phyloP scores from a whole-genome alignment of 1,140 invertebrate species.

The Steinernema feltiae region DNA sequence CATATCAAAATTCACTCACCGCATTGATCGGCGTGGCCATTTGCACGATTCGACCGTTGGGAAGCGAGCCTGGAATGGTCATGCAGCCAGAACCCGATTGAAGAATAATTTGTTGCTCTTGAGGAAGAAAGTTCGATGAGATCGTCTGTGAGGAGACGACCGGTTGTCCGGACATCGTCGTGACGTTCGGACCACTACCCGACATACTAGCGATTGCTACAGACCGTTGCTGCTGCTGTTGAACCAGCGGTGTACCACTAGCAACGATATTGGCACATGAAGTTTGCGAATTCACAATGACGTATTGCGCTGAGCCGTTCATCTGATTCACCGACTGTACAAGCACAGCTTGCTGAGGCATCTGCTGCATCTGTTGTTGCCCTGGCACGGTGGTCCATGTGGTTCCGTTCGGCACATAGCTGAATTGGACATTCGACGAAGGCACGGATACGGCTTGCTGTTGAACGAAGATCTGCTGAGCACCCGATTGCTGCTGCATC shows the following conservation, averaged over 20 bases:
- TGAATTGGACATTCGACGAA: not conserved
- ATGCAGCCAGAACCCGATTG: not conserved
- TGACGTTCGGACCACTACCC: not conserved
- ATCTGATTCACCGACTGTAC: not conserved
- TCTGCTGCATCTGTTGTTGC: not conserved
- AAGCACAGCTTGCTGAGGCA: constrained; percentile 1
- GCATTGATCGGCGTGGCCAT: not conserved
- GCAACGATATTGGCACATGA: not conserved
- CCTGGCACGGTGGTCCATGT: not conserved
- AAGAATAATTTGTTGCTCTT: not conserved
- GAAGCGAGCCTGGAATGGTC: not conserved
- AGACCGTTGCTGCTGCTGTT: not conserved
- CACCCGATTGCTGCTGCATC: not conserved
- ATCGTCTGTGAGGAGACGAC: not conserved
- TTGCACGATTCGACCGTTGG: not conserved
- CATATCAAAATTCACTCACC: not conserved
- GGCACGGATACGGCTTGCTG: not conserved
- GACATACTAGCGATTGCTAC: not conserved
- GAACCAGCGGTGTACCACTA: not conserved
- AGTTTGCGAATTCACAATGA: not conserved
- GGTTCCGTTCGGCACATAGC: not conserved
- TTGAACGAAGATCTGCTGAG: not conserved
- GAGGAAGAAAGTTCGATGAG: not conserved
- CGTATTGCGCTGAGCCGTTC: constrained; percentile 1
- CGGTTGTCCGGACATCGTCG: not conserved